phyloP scores from a whole-genome alignment of 1,140 invertebrate species.

The Anastrepha ludens region DNA sequence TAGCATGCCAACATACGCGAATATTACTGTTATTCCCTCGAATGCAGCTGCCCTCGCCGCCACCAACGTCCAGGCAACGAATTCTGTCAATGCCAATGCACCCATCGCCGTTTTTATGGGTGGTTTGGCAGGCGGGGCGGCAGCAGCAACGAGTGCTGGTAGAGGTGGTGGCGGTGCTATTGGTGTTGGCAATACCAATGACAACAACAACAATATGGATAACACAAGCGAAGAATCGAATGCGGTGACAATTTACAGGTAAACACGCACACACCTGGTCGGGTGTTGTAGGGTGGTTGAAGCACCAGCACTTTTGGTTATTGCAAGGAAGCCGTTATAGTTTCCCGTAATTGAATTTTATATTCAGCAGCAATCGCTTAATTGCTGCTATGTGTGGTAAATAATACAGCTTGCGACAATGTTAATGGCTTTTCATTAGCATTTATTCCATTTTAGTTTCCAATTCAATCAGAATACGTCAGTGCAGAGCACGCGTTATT shows the following conservation, averaged over 20 bases:
- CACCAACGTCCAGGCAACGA: neutral
- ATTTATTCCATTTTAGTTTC: too few species aligned
- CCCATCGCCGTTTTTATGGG: constrained; percentile 46
- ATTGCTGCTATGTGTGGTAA: neutral
- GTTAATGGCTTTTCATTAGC: neutral
- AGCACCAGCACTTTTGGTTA: neutral
- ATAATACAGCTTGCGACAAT: neutral
- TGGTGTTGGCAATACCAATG: constrained; percentile 74
- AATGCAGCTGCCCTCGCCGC: constrained; percentile 3
- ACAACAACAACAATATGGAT: constrained; percentile 83
- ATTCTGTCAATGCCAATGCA: constrained; percentile 27
- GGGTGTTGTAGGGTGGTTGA: neutral
- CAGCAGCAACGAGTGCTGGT: constrained; percentile 18
- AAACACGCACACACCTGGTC: constrained; percentile 62
- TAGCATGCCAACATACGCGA: constrained; percentile 26
- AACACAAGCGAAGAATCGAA: constrained; percentile 87
- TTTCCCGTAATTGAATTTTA: constrained; percentile 14
- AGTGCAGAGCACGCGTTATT: too few species aligned
- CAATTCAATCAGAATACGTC: too few species aligned
- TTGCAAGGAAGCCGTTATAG: neutral
- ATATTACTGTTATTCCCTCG: constrained; percentile 51
- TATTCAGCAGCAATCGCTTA: neutral
- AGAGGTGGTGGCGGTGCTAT: constrained; percentile 55
- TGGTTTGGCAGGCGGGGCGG: neutral
- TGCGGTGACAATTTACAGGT: constrained; percentile 89